Percentiles rank a stretch among this genome's conserved stretches.
Conservation (phyloP, 2,113 vertebrate genomes). For the mouse (Mus musculus) region GRCm39 chr13:18583501-18584000, state of each 20-base stretch:
- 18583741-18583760: neutral
- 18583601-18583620: neutral
- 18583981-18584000: neutral
- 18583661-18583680: accelerated
- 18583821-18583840: too few species aligned
- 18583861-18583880: neutral
- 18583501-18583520: neutral
- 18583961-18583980: neutral
- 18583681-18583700: neutral
- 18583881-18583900: neutral
- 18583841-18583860: neutral
- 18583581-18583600: neutral
- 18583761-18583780: neutral
- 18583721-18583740: neutral
- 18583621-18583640: too few species aligned
- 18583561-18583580: neutral
- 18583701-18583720: neutral
- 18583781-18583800: neutral
- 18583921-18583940: neutral
- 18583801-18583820: neutral
- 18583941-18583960: neutral
- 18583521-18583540: neutral
- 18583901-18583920: neutral
- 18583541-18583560: slow-evolving; percentile 22
- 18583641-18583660: neutral